phyloP scores from a whole-genome alignment of 2,113 vertebrate species.

The Sebastes schlegelii region DNA sequence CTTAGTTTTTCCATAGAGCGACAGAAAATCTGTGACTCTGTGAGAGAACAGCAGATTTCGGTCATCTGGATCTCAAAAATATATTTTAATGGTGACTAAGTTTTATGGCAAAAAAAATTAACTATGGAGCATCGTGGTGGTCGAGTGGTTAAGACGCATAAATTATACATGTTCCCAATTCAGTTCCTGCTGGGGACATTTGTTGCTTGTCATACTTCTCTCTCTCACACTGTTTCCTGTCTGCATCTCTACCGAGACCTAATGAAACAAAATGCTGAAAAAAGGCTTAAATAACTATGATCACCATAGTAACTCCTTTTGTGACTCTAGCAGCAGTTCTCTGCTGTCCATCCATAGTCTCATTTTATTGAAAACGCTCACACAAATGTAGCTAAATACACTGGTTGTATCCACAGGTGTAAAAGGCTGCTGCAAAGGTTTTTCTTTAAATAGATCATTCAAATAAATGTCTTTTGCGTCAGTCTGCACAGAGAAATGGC shows the following conservation, averaged over 20 bases:
- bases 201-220: neutral
- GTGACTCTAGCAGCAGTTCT: neutral
- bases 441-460: neutral
- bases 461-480: neutral
- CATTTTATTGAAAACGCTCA: neutral
- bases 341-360: neutral
- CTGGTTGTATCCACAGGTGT: neutral
- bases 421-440: neutral
- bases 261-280: neutral
- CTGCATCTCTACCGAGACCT: neutral
- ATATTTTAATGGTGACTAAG: neutral
- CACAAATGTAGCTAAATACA: neutral
- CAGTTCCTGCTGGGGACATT: neutral
- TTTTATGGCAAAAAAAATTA: neutral
- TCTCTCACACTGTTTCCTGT: neutral
- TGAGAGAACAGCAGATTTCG: neutral
- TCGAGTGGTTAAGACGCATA: neutral
- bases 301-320: constrained; percentile 7
- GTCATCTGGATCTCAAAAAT: constrained; percentile 6
- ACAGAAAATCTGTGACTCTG: neutral
- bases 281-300: neutral
- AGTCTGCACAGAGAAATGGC: neutral
- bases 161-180: constrained; percentile 6
- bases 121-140: neutral
- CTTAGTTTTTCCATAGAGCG: neutral